These are phyloP conservation scores for Dendrolimus pini DNA, from an alignment of 2,888 invertebrate genomes.

Conservation along the genomic window DNA sequence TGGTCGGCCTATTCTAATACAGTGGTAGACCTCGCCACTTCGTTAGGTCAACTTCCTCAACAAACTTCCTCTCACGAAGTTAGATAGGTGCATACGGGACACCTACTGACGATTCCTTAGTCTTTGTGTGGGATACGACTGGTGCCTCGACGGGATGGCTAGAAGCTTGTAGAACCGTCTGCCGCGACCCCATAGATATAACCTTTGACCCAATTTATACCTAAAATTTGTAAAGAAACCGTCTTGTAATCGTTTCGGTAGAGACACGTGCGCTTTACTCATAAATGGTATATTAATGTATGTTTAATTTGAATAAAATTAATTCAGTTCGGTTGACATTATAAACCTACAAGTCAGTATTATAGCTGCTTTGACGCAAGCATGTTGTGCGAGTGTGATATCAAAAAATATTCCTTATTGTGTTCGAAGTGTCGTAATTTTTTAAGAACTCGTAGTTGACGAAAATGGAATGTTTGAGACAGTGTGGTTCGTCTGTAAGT, in stretches of 20 bases:
- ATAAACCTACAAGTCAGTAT: slow-evolving; percentile 30
- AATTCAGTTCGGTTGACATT: slow-evolving; percentile 19
- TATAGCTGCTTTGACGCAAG: slow-evolving; percentile 29
- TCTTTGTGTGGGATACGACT: no score
- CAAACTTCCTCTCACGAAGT: no score
- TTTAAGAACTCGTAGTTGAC: slow-evolving; percentile 23
- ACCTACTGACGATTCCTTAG: no score
- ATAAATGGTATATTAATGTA: slow-evolving; percentile 35
- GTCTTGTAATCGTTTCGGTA: background rate
- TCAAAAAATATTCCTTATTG: slow-evolving; percentile 11
- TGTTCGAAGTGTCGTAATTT: slow-evolving; percentile 19
- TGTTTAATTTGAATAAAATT: slow-evolving; percentile 32
- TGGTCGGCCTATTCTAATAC: no score
- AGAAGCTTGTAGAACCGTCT: no score
- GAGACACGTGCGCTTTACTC: slow-evolving; percentile 24
- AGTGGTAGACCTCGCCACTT: no score
- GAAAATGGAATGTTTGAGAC: slow-evolving; percentile 23
- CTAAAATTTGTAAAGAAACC: background rate
- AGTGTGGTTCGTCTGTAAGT: slow-evolving; percentile 16
- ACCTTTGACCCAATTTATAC: no score
- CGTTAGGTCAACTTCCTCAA: no score
- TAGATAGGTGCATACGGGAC: no score
- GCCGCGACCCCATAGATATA: no score
- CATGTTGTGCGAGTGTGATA: slow-evolving; percentile 32
- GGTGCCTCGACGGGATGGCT: no score